Percentiles rank a stretch among this genome's conserved stretches.
These are phyloP conservation scores for Acleris laterana DNA, from an alignment of 2,888 invertebrate species.

Conservation along the genomic window DNA sequence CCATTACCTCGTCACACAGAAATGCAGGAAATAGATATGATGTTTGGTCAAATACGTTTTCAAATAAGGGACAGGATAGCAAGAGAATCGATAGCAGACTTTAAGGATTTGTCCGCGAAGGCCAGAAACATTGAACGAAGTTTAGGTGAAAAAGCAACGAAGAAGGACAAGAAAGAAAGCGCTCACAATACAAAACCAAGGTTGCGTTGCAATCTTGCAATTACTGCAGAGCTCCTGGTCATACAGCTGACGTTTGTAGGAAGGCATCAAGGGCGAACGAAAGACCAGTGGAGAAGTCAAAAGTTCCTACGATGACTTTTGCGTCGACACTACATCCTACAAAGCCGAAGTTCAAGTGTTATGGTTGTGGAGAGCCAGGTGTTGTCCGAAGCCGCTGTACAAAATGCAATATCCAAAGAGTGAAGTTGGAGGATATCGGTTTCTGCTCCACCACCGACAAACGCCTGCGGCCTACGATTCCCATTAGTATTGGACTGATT, in stretches of 20 bases:
- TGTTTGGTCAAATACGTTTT: conserved; percentile 3
- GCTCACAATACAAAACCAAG: not conserved
- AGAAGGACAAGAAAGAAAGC: not conserved
- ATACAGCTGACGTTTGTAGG: not conserved
- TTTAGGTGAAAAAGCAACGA: not conserved
- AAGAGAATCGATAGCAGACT: not conserved
- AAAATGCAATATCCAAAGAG: not conserved
- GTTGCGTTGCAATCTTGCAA: not conserved
- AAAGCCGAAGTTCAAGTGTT: not conserved
- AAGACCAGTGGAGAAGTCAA: not conserved
- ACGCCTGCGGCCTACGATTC: not conserved
- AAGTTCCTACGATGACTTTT: too few species aligned
- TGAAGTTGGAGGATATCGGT: not conserved
- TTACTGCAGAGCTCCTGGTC: not conserved
- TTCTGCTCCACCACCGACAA: not conserved
- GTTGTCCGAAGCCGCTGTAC: not conserved
- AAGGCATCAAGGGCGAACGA: not conserved
- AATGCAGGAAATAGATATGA: not conserved
- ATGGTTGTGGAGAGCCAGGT: not conserved
- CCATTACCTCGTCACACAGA: not conserved
- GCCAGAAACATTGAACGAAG: conserved; percentile 1
- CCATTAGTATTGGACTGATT: not conserved
- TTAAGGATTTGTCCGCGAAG: not conserved
- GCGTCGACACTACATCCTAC: not conserved
- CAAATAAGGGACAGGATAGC: conserved; percentile 1